phyloP scores from a whole-genome alignment of 64 coral and sea anemone genomes.

The Platygyra sinensis region DNA sequence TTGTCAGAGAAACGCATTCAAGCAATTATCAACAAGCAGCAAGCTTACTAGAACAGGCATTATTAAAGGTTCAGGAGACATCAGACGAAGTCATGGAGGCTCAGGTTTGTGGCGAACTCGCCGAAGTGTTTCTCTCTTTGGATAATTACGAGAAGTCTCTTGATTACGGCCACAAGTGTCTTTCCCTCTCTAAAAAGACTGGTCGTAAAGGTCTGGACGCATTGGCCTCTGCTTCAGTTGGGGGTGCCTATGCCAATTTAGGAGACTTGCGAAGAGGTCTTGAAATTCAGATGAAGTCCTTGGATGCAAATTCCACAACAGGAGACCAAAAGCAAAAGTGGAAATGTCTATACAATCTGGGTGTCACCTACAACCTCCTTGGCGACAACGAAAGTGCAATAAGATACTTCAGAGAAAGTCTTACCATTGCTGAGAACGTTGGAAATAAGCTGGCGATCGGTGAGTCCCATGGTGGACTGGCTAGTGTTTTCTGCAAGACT shows the following conservation, averaged over 20 bases:
- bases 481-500: neutral
- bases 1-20: neutral
- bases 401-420: constrained; percentile 2
- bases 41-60: constrained; percentile 12
- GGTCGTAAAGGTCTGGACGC: constrained; percentile 23
- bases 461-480: constrained; percentile 11
- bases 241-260: constrained; percentile 25
- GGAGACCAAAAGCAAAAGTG: constrained; percentile 34
- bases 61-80: neutral
- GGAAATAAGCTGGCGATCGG: neutral
- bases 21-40: neutral
- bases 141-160: constrained; percentile 12
- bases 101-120: constrained; percentile 17
- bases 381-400: neutral
- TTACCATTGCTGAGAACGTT: neutral
- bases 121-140: neutral
- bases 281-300: constrained; percentile 16
- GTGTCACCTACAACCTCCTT: neutral
- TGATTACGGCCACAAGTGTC: constrained; percentile 5
- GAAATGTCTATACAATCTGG: constrained; percentile 17
- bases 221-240: constrained; percentile 18
- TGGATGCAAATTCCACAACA: constrained; percentile 27
- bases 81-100: constrained; percentile 18
- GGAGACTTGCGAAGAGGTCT: constrained; percentile 18
- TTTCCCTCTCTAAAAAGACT: constrained; percentile 12